phyloP scores from a whole-genome alignment of 2,113 vertebrate species.

The Porphyrio hochstetteri region DNA sequence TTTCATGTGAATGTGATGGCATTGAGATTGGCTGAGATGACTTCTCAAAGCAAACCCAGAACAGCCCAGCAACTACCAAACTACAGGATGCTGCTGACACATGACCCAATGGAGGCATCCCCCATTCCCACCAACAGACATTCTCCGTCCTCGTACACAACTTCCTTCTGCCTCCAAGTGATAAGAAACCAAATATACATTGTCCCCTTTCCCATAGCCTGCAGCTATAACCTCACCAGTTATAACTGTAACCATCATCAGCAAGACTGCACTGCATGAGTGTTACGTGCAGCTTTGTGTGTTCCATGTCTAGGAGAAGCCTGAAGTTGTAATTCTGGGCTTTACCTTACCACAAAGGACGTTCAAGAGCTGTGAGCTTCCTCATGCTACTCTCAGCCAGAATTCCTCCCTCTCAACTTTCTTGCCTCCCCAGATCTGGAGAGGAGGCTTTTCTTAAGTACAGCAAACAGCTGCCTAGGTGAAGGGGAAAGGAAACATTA shows the following conservation, averaged over 20 bases:
- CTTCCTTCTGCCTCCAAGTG: conserved; percentile 56
- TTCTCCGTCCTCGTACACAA: neutral
- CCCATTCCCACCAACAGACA: conserved; percentile 2
- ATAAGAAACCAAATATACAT: conserved; percentile 52
- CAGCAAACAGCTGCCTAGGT: neutral
- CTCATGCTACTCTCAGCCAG: neutral
- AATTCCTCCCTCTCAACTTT: neutral
- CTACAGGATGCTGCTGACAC: conserved; percentile 11
- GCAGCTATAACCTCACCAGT: conserved; percentile 5
- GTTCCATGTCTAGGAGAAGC: neutral
- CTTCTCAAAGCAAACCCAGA: neutral
- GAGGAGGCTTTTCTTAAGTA: neutral
- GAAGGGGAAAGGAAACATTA: neutral
- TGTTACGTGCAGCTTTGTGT: neutral
- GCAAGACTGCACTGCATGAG: neutral
- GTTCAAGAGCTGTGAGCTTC: neutral
- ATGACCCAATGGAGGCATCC: neutral
- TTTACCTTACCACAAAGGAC: neutral
- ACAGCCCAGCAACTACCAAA: neutral
- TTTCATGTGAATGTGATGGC: neutral
- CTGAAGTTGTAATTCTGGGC: neutral
- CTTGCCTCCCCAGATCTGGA: neutral
- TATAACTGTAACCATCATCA: neutral
- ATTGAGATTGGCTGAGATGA: neutral
- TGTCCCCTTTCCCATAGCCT: conserved; percentile 9